Evolutionary conservation across 2,888 invertebrate species (phyloP).

Genomic region (Glomeris marginata): DNA sequence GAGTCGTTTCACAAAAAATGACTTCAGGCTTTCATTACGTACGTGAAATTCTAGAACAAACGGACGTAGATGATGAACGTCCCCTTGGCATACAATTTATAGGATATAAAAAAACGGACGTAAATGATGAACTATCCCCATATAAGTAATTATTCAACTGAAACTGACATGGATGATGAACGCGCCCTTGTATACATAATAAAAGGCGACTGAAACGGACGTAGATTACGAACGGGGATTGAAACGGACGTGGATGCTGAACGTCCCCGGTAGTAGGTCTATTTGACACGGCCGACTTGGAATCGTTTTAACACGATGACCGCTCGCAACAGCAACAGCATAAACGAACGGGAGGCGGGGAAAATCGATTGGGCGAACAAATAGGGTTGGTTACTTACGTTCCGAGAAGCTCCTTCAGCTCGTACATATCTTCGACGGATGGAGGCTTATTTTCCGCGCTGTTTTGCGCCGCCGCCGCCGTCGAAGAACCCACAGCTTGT

Average conservation of each 20-base stretch:
- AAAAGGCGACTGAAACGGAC: no score
- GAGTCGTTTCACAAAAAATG: no score
- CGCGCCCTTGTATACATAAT: no score
- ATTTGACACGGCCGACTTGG: background rate
- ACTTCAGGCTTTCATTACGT: no score
- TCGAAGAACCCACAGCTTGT: slow-evolving; percentile 1
- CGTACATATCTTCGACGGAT: slow-evolving; percentile 79
- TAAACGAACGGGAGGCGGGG: slow-evolving; percentile 7
- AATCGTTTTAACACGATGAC: slow-evolving; percentile 1
- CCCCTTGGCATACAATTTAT: no score
- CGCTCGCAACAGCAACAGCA: background rate
- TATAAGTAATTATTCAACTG: no score
- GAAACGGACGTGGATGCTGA: background rate
- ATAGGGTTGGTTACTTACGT: slow-evolving; percentile 58
- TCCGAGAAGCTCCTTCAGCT: slow-evolving; percentile 75
- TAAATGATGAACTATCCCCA: no score
- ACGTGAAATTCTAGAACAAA: no score
- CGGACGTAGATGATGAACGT: no score
- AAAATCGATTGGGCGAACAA: no score
- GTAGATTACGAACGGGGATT: background rate
- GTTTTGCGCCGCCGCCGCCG: slow-evolving; percentile 34
- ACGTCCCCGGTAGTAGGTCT: background rate
- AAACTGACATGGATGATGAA: no score
- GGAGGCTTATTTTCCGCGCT: slow-evolving; percentile 52
- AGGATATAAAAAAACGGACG: no score